Evolutionary conservation across 2,888 invertebrate genomes (phyloP).

Genomic region (Pherbina coryleti): DNA sequence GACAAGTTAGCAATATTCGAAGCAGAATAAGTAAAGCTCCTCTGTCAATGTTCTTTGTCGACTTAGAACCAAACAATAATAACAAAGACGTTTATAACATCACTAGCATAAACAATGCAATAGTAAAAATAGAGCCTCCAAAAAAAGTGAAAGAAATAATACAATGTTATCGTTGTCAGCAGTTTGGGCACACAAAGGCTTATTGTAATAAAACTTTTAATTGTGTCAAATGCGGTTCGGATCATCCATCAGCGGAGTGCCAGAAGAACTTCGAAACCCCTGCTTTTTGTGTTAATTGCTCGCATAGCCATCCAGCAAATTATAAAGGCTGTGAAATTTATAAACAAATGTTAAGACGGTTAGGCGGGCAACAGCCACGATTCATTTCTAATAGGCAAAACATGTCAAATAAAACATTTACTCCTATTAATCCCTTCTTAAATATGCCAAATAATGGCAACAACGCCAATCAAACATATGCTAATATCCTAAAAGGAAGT

Average conservation of each 20-base stretch:
- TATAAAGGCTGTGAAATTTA: conserved; percentile 28
- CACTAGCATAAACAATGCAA: no score
- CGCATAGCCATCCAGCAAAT: conserved; percentile 26
- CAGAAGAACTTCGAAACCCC: background rate
- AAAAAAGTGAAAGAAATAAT: background rate
- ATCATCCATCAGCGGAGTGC: background rate
- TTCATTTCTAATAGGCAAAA: background rate
- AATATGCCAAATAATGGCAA: no score
- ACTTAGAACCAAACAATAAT: background rate
- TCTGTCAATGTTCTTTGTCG: background rate
- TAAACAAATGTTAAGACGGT: background rate
- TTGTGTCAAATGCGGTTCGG: background rate
- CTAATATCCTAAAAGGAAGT: background rate
- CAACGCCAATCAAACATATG: background rate
- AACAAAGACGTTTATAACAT: no score
- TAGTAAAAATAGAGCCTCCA: background rate
- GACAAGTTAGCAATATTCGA: conserved; percentile 10
- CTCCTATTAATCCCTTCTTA: background rate
- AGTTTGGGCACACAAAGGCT: conserved; percentile 8
- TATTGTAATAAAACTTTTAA: background rate
- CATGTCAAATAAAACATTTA: background rate
- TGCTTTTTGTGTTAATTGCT: background rate
- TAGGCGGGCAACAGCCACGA: background rate
- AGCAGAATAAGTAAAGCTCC: background rate
- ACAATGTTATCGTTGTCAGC: conserved; percentile 24